phyloP scores from a whole-genome alignment of 2,797 vertebrate species.

The Gymnopithys bicolor region DNA sequence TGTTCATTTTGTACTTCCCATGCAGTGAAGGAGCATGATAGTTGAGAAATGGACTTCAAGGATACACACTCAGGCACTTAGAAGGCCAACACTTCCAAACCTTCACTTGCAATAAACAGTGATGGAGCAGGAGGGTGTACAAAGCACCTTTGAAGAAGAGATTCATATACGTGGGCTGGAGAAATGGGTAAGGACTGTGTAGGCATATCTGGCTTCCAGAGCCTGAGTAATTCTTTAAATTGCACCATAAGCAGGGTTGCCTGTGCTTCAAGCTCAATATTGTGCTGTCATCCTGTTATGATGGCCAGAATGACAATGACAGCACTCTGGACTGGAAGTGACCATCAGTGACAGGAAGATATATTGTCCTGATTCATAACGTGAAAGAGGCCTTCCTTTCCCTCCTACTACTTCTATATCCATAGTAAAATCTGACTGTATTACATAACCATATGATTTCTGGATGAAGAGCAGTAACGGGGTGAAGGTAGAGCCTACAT shows the following conservation, averaged over 20 bases:
- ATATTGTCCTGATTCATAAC: not conserved
- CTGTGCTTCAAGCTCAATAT: not conserved
- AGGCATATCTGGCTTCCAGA: not conserved
- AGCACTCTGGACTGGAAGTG: not conserved
- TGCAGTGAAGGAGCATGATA: not conserved
- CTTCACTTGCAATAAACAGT: not conserved
- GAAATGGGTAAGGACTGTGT: not conserved
- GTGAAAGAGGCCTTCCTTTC: not conserved
- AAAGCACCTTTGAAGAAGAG: not conserved
- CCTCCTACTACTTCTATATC: not conserved
- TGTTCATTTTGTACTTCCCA: not conserved
- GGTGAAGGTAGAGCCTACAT: not conserved
- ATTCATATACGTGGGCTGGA: not conserved
- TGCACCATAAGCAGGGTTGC: not conserved
- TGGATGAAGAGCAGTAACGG: accelerated
- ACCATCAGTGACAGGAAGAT: not conserved
- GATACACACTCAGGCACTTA: not conserved
- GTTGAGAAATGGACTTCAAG: not conserved
- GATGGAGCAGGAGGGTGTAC: not conserved
- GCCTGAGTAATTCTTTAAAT: not conserved
- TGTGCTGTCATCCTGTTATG: not conserved
- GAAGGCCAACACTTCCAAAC: not conserved
- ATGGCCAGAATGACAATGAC: not conserved
- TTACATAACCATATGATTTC: not conserved
- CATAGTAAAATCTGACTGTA: not conserved